A percentile compares a stretch with the other conserved stretches of the same genome.
These are phyloP conservation scores for Pectinophora gossypiella DNA, from an alignment of 1,140 invertebrate genomes.

Conservation along the genomic window DNA sequence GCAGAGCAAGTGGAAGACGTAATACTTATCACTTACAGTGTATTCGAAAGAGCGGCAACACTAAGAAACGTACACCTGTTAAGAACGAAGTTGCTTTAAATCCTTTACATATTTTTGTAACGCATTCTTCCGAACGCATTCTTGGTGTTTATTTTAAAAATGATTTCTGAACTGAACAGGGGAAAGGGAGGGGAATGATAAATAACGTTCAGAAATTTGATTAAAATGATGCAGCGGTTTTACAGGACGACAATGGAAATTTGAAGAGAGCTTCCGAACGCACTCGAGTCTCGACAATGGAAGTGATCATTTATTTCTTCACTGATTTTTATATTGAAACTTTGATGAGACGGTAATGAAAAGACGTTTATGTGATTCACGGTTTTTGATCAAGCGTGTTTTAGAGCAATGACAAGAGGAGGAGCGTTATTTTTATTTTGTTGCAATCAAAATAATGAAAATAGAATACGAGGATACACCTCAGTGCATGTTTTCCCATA, in stretches of 20 bases:
- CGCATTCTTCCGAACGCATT: slow-evolving; percentile 42
- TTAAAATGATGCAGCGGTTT: slow-evolving; percentile 35
- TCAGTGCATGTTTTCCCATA: too few relatives aligned
- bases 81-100: slow-evolving; percentile 32
- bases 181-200: slow-evolving; percentile 16
- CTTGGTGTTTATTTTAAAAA: slow-evolving; percentile 45
- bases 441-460: too few relatives aligned
- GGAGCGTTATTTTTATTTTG: too few relatives aligned
- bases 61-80: slow-evolving; percentile 35
- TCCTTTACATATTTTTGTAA: slow-evolving; percentile 54
- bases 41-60: slow-evolving; percentile 11
- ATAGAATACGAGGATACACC: too few relatives aligned
- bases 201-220: slow-evolving; percentile 30
- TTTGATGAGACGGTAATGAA: slow-evolving; percentile 1
- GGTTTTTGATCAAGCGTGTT: too few relatives aligned
- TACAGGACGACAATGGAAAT: slow-evolving; percentile 10
- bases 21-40: neutral
- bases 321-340: slow-evolving; percentile 14
- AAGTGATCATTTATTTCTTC: slow-evolving; percentile 10
- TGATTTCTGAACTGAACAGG: slow-evolving; percentile 24
- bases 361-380: neutral
- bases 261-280: slow-evolving; percentile 23
- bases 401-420: too few relatives aligned
- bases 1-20: neutral
- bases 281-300: slow-evolving; percentile 10